Percentiles rank a stretch among this genome's conserved stretches.
Conservation (phyloP, 2,888 invertebrate species). For the Torymus texanus region DNA sequence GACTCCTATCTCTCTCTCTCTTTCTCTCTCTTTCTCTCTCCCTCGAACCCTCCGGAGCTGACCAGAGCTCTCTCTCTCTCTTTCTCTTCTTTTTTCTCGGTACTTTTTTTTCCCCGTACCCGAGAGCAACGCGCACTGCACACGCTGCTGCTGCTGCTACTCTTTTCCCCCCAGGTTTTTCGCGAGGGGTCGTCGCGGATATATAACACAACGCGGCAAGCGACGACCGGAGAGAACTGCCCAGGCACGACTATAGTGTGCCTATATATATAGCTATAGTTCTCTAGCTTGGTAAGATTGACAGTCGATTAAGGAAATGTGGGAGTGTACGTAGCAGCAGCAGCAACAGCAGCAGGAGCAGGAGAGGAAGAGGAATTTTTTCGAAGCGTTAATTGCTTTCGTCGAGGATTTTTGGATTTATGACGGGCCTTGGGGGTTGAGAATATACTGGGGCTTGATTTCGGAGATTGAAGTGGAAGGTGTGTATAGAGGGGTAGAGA, state of each 20-base stretch:
- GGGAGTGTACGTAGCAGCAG: too few relatives aligned
- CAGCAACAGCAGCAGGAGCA: too few relatives aligned
- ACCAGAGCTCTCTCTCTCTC: conserved; percentile 48
- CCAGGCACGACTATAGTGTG: too few relatives aligned
- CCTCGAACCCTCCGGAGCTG: conserved; percentile 32
- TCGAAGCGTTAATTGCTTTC: too few relatives aligned
- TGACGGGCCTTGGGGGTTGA: too few relatives aligned
- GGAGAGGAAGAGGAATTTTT: too few relatives aligned
- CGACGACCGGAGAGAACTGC: conserved; percentile 7
- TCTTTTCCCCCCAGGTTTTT: conserved; percentile 30
- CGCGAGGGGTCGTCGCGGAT: conserved; percentile 1
- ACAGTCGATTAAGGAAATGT: conserved; percentile 48
- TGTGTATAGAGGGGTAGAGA: too few relatives aligned
- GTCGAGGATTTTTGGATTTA: too few relatives aligned
- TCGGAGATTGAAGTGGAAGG: too few relatives aligned
- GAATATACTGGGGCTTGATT: too few relatives aligned
- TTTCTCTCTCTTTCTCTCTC: conserved; percentile 8
- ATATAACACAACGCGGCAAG: conserved; percentile 10
- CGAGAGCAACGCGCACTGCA: conserved; percentile 3
- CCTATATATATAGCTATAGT: too few relatives aligned
- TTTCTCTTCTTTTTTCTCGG: conserved; percentile 34
- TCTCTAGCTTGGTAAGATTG: conserved; percentile 31
- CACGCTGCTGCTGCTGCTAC: conserved; percentile 5
- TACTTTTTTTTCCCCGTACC: conserved; percentile 42
- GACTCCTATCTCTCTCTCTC: conserved; percentile 34